Conservation (phyloP, 2,113 vertebrate species). For the Mesitornis unicolor region DNA sequence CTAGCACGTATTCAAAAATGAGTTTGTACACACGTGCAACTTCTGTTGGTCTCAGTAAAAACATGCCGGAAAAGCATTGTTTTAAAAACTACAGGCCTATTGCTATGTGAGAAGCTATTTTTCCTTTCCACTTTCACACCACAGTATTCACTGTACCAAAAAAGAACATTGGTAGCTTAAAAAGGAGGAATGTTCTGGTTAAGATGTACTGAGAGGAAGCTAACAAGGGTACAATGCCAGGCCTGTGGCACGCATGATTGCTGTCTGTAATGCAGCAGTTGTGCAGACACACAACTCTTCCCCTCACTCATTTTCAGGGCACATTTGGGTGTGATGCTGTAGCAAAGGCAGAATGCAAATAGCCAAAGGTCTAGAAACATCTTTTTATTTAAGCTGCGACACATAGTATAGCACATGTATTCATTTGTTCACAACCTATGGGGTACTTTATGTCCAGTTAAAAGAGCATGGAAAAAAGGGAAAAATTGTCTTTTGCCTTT, state of each 20-base stretch:
- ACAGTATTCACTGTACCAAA: not conserved
- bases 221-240: accelerated
- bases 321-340: accelerated
- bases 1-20: not conserved
- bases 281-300: not conserved
- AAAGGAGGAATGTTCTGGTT: accelerated
- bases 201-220: accelerated
- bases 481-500: not conserved
- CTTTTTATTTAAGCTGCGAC: not conserved
- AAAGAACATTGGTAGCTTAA: too few species aligned
- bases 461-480: not conserved
- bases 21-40: not conserved
- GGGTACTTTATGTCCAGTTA: not conserved
- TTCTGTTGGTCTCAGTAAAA: not conserved
- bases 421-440: not conserved
- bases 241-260: not conserved
- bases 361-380: not conserved
- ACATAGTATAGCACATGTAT: too few species aligned
- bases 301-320: not conserved
- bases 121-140: not conserved
- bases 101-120: not conserved
- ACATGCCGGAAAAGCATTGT: not conserved
- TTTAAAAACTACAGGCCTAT: not conserved
- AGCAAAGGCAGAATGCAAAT: not conserved
- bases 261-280: not conserved